Evolutionary conservation across 2,888 invertebrate genomes (phyloP).

Genomic region (Patella pellucida): DNA sequence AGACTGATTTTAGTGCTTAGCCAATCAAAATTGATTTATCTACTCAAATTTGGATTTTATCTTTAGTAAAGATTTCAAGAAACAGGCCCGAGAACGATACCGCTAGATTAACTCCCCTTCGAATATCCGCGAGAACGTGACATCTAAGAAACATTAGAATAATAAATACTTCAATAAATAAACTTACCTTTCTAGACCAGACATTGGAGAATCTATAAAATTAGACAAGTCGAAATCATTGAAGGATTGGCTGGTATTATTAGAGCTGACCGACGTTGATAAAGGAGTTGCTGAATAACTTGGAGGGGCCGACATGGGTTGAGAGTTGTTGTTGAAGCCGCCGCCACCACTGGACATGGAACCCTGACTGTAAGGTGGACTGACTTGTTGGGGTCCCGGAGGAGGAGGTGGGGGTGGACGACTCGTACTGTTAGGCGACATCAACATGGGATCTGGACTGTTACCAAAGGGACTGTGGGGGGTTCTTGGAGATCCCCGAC

Average conservation of each 20-base stretch:
- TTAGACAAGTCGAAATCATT: conserved; percentile 5
- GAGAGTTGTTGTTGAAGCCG: conserved; percentile 24
- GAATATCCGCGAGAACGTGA: too few species aligned
- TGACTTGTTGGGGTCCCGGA: conserved; percentile 42
- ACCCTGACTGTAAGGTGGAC: conserved; percentile 53
- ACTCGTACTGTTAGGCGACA: conserved; percentile 55
- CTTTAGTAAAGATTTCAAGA: too few species aligned
- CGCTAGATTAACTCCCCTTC: too few species aligned
- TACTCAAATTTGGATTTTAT: too few species aligned
- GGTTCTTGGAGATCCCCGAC: conserved; percentile 57
- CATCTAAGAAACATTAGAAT: too few species aligned
- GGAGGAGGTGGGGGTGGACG: neutral
- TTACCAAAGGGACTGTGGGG: conserved; percentile 60
- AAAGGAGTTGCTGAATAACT: conserved; percentile 19
- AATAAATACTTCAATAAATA: neutral
- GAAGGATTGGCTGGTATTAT: conserved; percentile 20
- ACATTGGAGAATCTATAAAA: neutral
- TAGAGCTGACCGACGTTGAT: conserved; percentile 16
- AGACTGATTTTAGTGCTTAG: too few species aligned
- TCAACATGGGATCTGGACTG: conserved; percentile 59
- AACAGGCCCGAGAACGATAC: too few species aligned
- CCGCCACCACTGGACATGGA: conserved; percentile 34
- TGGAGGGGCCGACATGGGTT: conserved; percentile 25
- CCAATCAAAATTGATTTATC: too few species aligned
- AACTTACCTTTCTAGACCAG: neutral